Evolutionary conservation across 2,888 invertebrate genomes (phyloP), one percentile per base, ranked within the genome.

Genomic region (Thecocarcelia acutangulata): DNA sequence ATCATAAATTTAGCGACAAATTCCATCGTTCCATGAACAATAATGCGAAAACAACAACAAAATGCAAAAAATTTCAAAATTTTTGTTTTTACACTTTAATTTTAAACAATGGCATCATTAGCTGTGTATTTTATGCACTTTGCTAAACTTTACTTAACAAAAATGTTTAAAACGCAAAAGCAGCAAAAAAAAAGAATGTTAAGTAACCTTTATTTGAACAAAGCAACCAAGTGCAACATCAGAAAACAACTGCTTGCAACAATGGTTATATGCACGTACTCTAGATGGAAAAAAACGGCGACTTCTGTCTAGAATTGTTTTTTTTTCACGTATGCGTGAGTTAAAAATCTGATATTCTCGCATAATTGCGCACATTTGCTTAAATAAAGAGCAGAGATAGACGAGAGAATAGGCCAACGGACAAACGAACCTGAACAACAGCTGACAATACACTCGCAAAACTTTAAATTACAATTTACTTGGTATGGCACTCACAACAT

Each of bases 281-380:
- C 50, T 46, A 66, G 44, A 21, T 44, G 19, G 33, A 9, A 46
- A 54, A 64, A 59, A 59, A 48, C 17, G 59, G 37, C 17, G 33
- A 73, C 78, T 79, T 46, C 59, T 46, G 72, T 73, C 72, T 61
- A 64, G 70, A 42, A 40, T 19, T 21, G 64, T 46, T 56, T 58
- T 64, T 72, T 59, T 64, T 78, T 54, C 80, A 82, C 81, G 80
- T 84, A 82, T 85, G 85, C 85, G 85, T 85, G 85, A 85, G 85
- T 85, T 85, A 85, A 85, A 84, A 85, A 85, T 85, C 85, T 84
- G 84, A 85, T 84, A 85, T 78, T 74, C 74, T 83, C 83, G 83
- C 83, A 83, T 83, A 83, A 83, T 83, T 84, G 83, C 78, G 83
- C 84, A 80, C 78, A 78, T 82, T 82, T 82, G 78, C 82, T 78